A percentile compares a stretch with the other conserved stretches of the same genome.
These are phyloP conservation scores for Pherbina coryleti DNA, from an alignment of 2,888 invertebrate genomes.

Conservation along the genomic window DNA sequence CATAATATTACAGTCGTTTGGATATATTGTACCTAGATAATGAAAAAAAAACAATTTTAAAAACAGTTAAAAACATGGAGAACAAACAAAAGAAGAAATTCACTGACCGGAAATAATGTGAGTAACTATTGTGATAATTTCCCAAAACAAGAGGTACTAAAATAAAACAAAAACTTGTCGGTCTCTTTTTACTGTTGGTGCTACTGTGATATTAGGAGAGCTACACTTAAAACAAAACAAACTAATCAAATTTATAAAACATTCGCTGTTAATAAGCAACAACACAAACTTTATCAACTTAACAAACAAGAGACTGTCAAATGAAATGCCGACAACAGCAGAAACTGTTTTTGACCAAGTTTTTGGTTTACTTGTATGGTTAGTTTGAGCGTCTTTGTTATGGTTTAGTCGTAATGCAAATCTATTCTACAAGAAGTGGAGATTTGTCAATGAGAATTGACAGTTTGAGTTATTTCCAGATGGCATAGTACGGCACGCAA, in stretches of 20 bases:
- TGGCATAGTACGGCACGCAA: background rate
- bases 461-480: constrained; percentile 9
- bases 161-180: background rate
- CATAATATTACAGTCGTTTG: background rate
- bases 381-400: background rate
- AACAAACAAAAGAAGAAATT: background rate
- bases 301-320: background rate
- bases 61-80: background rate
- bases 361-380: background rate
- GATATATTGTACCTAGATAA: background rate
- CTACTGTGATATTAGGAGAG: background rate
- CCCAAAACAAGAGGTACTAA: background rate
- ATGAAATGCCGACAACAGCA: background rate
- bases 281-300: background rate
- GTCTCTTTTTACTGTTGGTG: background rate
- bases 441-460: no score
- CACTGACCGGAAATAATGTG: constrained; percentile 1
- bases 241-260: background rate
- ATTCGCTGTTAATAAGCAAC: background rate
- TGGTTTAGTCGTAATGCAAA: background rate
- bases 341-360: background rate
- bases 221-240: background rate
- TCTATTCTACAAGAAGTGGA: background rate
- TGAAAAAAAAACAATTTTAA: background rate
- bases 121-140: background rate